Evolutionary conservation across 2,888 invertebrate species (phyloP).

Genomic region (Drosophila paramelanica): DNA sequence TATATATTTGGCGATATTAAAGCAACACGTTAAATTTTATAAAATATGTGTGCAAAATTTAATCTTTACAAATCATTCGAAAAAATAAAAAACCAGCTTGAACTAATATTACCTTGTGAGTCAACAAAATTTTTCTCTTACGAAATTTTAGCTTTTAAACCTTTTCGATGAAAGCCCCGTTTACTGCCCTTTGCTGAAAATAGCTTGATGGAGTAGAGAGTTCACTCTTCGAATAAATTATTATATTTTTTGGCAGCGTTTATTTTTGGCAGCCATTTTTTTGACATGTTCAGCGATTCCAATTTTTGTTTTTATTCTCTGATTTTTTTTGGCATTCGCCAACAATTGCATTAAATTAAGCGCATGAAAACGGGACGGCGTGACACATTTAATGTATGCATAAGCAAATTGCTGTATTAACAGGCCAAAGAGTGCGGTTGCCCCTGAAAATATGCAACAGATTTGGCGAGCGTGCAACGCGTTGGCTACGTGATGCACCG

Average conservation of each 20-base stretch:
- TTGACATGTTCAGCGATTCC: slow-evolving; percentile 14
- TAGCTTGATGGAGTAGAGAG: slow-evolving; percentile 1
- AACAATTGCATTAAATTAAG: slow-evolving; percentile 65
- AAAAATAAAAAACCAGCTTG: too few species aligned
- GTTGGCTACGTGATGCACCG: slow-evolving; percentile 62
- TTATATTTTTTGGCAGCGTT: slow-evolving; percentile 25
- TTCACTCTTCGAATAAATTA: slow-evolving; percentile 14
- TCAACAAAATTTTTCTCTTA: too few species aligned
- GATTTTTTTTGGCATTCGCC: slow-evolving; percentile 25
- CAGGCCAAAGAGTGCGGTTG: slow-evolving; percentile 32
- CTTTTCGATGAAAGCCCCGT: background rate
- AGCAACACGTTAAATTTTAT: background rate
- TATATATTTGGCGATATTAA: background rate
- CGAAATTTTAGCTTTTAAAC: background rate
- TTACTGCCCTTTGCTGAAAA: background rate
- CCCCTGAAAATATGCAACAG: slow-evolving; percentile 58
- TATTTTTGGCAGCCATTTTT: slow-evolving; percentile 29
- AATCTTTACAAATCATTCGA: too few species aligned
- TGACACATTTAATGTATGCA: slow-evolving; percentile 67
- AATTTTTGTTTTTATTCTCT: background rate
- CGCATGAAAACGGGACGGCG: slow-evolving; percentile 48
- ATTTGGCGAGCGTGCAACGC: slow-evolving; percentile 23
- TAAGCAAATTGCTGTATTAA: slow-evolving; percentile 73
- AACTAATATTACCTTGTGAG: too few species aligned
- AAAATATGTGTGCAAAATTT: too few species aligned